These are phyloP conservation scores for Pocillopora grandis DNA, from an alignment of 92 coral and sea anemone species.

Conservation along the genomic window DNA sequence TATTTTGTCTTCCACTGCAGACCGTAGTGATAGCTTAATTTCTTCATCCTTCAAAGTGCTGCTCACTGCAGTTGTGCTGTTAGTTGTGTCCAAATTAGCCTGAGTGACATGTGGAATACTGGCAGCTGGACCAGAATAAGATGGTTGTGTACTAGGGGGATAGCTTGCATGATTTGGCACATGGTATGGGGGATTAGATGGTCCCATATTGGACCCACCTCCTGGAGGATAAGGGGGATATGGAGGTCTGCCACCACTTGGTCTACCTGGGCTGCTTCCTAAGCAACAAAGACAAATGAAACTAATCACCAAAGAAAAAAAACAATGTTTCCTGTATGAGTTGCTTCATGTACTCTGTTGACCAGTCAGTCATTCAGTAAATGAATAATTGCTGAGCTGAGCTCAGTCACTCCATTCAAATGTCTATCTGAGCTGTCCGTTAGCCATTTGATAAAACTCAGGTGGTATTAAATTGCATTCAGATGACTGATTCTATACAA, in stretches of 20 bases:
- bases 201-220: slow-evolving; percentile 24
- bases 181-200: slow-evolving; percentile 55
- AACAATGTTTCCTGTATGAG: too few relatives aligned
- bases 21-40: slow-evolving; percentile 74
- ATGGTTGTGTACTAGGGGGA: slow-evolving; percentile 46
- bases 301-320: not conserved
- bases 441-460: too few relatives aligned
- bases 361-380: not conserved
- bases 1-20: slow-evolving; percentile 88
- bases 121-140: slow-evolving; percentile 16
- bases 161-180: slow-evolving; percentile 23
- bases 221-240: slow-evolving; percentile 58
- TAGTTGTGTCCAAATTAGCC: slow-evolving; percentile 7
- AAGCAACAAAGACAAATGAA: not conserved
- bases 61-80: slow-evolving; percentile 34
- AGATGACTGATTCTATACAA: too few relatives aligned
- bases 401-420: not conserved
- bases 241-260: slow-evolving; percentile 46
- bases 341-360: not conserved
- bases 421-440: not conserved
- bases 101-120: slow-evolving; percentile 32
- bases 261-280: slow-evolving; percentile 49
- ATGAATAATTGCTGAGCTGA: not conserved
- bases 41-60: slow-evolving; percentile 64
- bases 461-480: too few relatives aligned